Base-by-base conservation (phyloP, 2,113 vertebrate genomes). In the Merops nubicus region DNA sequence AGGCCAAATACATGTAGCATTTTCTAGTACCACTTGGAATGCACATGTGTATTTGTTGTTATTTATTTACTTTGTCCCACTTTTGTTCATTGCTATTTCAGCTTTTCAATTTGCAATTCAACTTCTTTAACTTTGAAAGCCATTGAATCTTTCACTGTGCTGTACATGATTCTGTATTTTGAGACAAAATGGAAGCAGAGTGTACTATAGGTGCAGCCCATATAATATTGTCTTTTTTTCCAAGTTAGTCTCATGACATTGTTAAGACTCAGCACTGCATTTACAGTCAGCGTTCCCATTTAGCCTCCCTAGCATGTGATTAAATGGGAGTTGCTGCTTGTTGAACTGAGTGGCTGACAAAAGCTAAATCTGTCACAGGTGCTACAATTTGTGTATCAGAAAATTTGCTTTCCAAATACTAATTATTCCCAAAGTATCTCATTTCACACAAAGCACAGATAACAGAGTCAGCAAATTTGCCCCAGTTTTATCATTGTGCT, bases 301-400 rank as follows among this genome's bases (percentile, higher is more conserved):
- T 93, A 81, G 62, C 38, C 88, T 87, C 92, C 56, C 33, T 83
- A 90, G 78, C 36, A 36, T 93, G 78, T 96, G 97, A 97, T 97
- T 98, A 96, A 96, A 89, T 97, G 91, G 90, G 88, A 97, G 91
- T 93, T 94, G 63, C 79, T 93, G 56, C 92, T 90, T 91, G 47
- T 94, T 97, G 79, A 89, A 48, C 89, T 96, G 82, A 96, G 79
- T 74, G 92, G 62, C 85, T 94, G 70, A 91, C 65, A 97, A 96
- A 97, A 95, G 82, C 91, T 89, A 79, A 97, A 92, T 96, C 89
- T 97, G 93, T 97, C 97, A 94, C 96, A 97, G 93, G 93, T 97
- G 93, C 91, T 96, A 77, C 85, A 93, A 96, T 98, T 97, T 97
- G 75, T 97, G 83, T 93, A 92, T 97, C 96, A 97, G 85, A 98